These are phyloP conservation scores for Mobula birostris DNA, from an alignment of 2,113 vertebrate species.

Conservation along the genomic window DNA sequence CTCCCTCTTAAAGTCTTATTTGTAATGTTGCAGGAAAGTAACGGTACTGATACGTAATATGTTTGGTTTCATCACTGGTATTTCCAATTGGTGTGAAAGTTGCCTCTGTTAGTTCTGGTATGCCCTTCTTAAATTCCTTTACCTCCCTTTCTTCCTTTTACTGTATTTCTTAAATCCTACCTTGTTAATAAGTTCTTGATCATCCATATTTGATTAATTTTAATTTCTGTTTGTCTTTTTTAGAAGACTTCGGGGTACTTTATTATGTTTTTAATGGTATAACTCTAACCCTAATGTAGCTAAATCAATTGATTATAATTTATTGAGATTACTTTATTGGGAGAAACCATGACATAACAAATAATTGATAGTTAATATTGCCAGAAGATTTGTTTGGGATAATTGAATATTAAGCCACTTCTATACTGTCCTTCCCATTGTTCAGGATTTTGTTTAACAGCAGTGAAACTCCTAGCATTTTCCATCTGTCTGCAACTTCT, in stretches of 20 bases:
- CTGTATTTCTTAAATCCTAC: not conserved
- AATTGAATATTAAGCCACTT: not conserved
- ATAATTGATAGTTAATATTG: not conserved
- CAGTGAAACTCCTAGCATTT: too few relatives aligned
- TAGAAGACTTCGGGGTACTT: not conserved
- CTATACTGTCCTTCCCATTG: not conserved
- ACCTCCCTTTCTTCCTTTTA: too few relatives aligned
- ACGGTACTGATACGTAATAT: not conserved
- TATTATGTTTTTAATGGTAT: not conserved
- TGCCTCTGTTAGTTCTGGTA: not conserved
- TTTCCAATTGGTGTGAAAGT: not conserved
- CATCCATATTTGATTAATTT: not conserved
- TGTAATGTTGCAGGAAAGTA: not conserved
- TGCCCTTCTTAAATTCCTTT: not conserved
- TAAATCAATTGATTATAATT: not conserved
- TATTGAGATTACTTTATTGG: not conserved
- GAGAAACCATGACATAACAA: not conserved
- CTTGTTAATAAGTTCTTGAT: not conserved
- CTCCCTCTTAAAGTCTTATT: not conserved
- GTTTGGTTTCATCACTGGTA: not conserved
- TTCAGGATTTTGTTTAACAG: too few relatives aligned
- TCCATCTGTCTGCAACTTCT: too few relatives aligned
- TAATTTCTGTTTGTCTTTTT: not conserved
- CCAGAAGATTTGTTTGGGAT: not conserved
- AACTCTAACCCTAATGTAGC: not conserved